Conservation (phyloP, 2,113 vertebrate genomes). For the Phrynosoma platyrhinos region DNA sequence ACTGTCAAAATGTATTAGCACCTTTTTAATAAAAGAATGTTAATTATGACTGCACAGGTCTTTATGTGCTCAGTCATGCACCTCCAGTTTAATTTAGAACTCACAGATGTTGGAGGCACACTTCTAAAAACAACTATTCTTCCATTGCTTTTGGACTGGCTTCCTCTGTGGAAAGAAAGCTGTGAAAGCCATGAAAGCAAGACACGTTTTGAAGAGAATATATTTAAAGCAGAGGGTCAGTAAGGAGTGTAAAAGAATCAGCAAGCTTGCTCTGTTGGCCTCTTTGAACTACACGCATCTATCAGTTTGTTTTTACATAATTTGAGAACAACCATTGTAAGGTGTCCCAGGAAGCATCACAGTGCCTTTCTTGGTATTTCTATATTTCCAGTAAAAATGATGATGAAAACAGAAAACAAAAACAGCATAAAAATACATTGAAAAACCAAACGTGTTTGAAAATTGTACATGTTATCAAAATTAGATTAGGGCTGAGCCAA, state of each 20-base stretch:
- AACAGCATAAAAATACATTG: conserved; percentile 55
- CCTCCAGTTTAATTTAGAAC: not conserved
- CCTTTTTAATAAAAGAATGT: conserved; percentile 12
- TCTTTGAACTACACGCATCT: not conserved
- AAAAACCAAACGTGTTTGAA: conserved; percentile 47
- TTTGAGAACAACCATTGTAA: not conserved
- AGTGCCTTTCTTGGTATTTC: not conserved
- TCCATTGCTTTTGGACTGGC: not conserved
- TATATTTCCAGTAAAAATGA: conserved; percentile 33
- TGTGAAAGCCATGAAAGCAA: not conserved
- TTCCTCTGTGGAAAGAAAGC: conserved; percentile 4
- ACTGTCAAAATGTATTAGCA: not conserved
- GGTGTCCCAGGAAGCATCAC: conserved; percentile 14
- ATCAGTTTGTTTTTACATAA: not conserved
- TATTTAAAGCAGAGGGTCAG: not conserved
- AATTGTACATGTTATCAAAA: conserved; percentile 51
- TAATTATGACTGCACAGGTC: not conserved
- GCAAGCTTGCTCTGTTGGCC: not conserved
- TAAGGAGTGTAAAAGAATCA: not conserved
- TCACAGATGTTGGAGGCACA: not conserved
- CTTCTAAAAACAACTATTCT: not conserved
- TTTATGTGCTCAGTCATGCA: not conserved
- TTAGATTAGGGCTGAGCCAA: conserved; percentile 41
- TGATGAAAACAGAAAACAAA: conserved; percentile 30
- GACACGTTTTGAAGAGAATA: not conserved